Conservation (phyloP, 2,113 vertebrate genomes). For the Trogon surrucura region DNA sequence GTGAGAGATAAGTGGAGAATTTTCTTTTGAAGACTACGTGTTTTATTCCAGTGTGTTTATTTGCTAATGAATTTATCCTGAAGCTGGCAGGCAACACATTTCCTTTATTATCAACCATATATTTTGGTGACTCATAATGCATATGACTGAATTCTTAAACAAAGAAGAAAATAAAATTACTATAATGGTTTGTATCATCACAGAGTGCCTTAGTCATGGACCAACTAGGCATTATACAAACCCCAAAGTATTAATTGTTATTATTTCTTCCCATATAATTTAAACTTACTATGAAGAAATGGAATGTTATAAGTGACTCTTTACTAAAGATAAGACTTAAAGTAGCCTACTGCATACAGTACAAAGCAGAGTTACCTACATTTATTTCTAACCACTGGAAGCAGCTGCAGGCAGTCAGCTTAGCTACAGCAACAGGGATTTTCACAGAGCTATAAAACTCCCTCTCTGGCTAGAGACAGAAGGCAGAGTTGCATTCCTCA, state of each 20-base stretch:
- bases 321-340: background rate
- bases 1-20: background rate
- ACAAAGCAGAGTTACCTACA: background rate
- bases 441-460: background rate
- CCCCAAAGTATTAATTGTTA: background rate
- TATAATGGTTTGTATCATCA: background rate
- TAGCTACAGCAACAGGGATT: background rate
- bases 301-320: background rate
- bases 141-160: background rate
- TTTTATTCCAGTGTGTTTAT: background rate
- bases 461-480: background rate
- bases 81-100: background rate
- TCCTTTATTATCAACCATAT: background rate
- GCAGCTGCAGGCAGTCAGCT: slow-evolving; percentile 17
- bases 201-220: background rate
- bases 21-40: background rate
- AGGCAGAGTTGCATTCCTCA: background rate
- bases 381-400: background rate
- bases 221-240: background rate
- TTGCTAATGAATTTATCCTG: background rate
- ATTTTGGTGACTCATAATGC: background rate
- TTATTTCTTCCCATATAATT: background rate
- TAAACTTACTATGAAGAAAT: background rate
- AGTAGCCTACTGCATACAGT: background rate
- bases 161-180: background rate